These are phyloP conservation scores for Sinocyclocheilus rhinocerous DNA, from an alignment of 2,113 vertebrate species.

Conservation along the genomic window DNA sequence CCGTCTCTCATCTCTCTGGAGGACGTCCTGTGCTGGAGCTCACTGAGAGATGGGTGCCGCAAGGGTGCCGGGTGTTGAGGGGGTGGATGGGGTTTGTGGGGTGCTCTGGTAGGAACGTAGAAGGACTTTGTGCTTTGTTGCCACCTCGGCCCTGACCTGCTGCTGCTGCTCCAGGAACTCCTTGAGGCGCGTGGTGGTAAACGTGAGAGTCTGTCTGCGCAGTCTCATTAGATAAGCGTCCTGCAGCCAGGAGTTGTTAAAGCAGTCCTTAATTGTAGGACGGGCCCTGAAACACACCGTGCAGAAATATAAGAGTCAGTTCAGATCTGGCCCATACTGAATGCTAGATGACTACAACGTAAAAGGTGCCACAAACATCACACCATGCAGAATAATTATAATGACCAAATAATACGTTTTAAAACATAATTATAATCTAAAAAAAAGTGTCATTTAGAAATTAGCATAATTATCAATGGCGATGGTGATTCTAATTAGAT, in stretches of 20 bases:
- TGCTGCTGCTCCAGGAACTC: conserved; percentile 93
- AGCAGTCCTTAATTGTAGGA: conserved; percentile 93
- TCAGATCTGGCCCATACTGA: not conserved
- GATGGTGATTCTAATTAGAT: not conserved
- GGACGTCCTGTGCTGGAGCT: conserved; percentile 49
- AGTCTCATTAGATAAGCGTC: conserved; percentile 97
- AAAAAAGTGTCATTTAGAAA: not conserved
- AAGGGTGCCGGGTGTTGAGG: conserved; percentile 69
- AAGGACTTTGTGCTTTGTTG: conserved; percentile 97
- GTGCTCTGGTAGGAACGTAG: conserved; percentile 89
- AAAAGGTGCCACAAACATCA: not conserved
- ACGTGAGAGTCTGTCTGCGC: conserved; percentile 94
- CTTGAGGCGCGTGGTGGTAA: conserved; percentile 94
- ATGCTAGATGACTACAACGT: not conserved
- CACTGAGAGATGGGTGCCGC: conserved; percentile 74
- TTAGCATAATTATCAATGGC: not conserved
- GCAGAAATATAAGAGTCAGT: not conserved
- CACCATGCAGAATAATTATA: not conserved
- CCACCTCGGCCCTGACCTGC: conserved; percentile 74
- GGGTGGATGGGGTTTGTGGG: conserved; percentile 82
- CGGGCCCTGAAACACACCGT: conserved; percentile 82
- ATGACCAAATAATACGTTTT: not conserved
- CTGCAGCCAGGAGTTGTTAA: conserved; percentile 93
- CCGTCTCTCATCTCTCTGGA: not conserved
- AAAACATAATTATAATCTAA: not conserved